These are phyloP conservation scores for Ciona savignyi DNA, from an alignment of 23 tunicate species.

Conservation along the genomic window DNA sequence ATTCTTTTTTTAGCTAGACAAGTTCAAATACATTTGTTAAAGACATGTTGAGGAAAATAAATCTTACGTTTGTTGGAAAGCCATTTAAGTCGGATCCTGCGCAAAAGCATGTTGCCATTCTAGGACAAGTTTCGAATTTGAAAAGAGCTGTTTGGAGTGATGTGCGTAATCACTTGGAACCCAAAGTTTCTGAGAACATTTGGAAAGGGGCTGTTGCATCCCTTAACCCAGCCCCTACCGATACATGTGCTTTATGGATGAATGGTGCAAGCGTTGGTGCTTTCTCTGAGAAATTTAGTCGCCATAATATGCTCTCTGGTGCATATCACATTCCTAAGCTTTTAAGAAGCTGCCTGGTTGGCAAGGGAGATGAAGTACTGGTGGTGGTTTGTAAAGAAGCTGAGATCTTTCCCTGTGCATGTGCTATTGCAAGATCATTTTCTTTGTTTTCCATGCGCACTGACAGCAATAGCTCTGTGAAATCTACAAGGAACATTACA, in stretches of 20 bases:
- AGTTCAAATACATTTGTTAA: too few relatives aligned
- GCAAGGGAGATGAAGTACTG: constrained; percentile 59
- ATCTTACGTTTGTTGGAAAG: constrained; percentile 30
- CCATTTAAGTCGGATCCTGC: constrained; percentile 54
- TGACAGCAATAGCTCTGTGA: constrained; percentile 4
- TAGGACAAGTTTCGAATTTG: constrained; percentile 66
- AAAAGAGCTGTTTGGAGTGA: constrained; percentile 34
- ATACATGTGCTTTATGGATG: constrained; percentile 57
- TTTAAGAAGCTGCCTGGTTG: constrained; percentile 50
- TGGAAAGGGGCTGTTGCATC: constrained; percentile 59
- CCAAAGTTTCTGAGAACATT: constrained; percentile 35
- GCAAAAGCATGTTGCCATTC: constrained; percentile 64
- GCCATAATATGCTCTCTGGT: constrained; percentile 87
- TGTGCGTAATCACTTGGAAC: constrained; percentile 43
- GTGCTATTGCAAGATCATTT: constrained; percentile 79
- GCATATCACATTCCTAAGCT: constrained; percentile 86
- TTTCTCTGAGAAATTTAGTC: constrained; percentile 68
- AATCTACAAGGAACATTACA: constrained; percentile 25
- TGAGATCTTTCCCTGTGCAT: constrained; percentile 84
- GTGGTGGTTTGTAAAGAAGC: constrained; percentile 69
- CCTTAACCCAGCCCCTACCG: constrained; percentile 84
- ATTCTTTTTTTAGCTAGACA: too few relatives aligned
- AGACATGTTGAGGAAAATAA: neutral
- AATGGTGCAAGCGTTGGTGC: constrained; percentile 65
- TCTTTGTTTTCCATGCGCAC: constrained; percentile 78